Conservation (phyloP, 2,888 invertebrate species). For the Caenorhabditis sp. region DNA sequence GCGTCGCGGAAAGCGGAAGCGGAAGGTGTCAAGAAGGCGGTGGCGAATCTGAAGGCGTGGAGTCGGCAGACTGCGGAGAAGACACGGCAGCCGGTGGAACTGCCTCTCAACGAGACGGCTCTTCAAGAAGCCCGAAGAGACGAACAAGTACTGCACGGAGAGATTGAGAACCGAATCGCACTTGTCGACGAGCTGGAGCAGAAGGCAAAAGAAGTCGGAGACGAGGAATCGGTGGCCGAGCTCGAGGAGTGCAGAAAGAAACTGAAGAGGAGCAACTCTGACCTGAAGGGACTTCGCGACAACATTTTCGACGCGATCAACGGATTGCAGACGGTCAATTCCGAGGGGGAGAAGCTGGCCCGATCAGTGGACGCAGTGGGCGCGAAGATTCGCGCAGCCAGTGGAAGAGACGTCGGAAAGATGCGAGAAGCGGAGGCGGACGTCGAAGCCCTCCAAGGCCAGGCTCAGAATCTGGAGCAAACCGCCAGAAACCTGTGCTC, state of each 20-base stretch:
- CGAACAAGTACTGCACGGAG: conserved; percentile 61
- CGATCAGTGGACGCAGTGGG: conserved; percentile 41
- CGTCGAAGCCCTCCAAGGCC: conserved; percentile 27
- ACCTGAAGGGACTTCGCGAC: conserved; percentile 60
- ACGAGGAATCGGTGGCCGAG: conserved; percentile 12
- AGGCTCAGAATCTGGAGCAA: conserved; percentile 56
- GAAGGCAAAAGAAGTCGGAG: conserved; percentile 43
- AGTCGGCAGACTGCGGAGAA: conserved; percentile 39
- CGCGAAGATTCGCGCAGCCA: conserved; percentile 37
- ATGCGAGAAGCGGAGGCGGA: conserved; percentile 51
- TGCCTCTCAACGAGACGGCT: conserved; percentile 58
- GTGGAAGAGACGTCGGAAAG: conserved; percentile 35
- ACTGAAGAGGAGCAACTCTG: conserved; percentile 48
- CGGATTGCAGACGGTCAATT: conserved; percentile 57
- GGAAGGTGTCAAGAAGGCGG: conserved; percentile 65
- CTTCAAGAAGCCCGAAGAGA: conserved; percentile 60
- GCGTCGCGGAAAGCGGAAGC: conserved; percentile 58
- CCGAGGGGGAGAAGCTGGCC: conserved; percentile 52
- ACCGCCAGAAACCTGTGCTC: conserved; percentile 38
- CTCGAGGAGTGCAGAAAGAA: conserved; percentile 39
- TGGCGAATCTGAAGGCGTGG: conserved; percentile 57
- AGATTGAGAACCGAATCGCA: conserved; percentile 60
- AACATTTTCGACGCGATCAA: conserved; percentile 65
- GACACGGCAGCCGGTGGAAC: conserved; percentile 45
- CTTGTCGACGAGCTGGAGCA: conserved; percentile 58